Percentiles rank a stretch among this genome's conserved stretches.
Evolutionary conservation across 2,888 invertebrate genomes (phyloP).

Genomic region (Aspidiotus destructor): DNA sequence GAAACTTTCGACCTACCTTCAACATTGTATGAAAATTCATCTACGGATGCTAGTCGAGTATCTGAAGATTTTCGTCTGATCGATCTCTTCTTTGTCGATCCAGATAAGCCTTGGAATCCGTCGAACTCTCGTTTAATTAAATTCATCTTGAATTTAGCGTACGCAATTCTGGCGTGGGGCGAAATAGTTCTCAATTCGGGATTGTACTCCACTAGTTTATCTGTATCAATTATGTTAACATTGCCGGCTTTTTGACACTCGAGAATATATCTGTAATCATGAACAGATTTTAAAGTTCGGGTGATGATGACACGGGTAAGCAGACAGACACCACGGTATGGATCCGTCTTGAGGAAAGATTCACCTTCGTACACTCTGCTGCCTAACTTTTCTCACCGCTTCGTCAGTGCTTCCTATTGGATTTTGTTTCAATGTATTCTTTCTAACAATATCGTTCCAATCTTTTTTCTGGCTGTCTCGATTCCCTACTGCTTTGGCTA

Average conservation of each 20-base stretch:
- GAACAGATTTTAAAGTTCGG: no score
- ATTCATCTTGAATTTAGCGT: slow-evolving; percentile 76
- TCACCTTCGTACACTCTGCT: slow-evolving; percentile 28
- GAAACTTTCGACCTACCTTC: neutral
- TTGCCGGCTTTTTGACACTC: slow-evolving; percentile 43
- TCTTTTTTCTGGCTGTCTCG: slow-evolving; percentile 52
- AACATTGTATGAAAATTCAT: neutral
- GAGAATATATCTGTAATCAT: slow-evolving; percentile 18
- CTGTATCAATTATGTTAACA: slow-evolving; percentile 59
- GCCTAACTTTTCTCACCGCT: slow-evolving; percentile 11
- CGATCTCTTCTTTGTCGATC: slow-evolving; percentile 6
- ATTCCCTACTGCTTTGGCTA: slow-evolving; percentile 69
- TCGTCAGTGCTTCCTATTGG: slow-evolving; percentile 60
- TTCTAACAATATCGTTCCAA: slow-evolving; percentile 74
- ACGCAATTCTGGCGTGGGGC: slow-evolving; percentile 71
- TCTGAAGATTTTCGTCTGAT: no score
- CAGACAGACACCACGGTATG: neutral
- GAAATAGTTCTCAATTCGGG: slow-evolving; percentile 65
- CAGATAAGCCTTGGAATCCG: slow-evolving; percentile 33
- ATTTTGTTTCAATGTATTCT: slow-evolving; percentile 57
- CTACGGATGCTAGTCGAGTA: neutral
- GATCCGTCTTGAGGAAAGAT: neutral
- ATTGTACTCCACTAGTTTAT: slow-evolving; percentile 68
- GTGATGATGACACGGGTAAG: neutral
- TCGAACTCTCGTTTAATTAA: slow-evolving; percentile 54